A percentile compares a stretch with the other conserved stretches of the same genome.
These are phyloP conservation scores for Tragopan temminckii DNA, from an alignment of 2,797 vertebrate genomes.

Conservation along the genomic window DNA sequence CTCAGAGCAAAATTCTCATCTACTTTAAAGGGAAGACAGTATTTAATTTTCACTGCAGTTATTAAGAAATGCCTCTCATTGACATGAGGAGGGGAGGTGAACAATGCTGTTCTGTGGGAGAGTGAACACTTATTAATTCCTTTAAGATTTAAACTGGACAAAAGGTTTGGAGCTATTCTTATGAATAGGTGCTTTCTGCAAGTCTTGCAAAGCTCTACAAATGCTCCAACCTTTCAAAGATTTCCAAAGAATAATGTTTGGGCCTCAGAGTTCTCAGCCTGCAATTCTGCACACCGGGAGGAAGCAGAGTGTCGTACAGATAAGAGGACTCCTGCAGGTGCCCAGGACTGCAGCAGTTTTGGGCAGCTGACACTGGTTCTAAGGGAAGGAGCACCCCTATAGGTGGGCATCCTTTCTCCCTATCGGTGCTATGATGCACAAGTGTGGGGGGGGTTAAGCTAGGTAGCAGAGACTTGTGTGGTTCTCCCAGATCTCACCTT, in stretches of 20 bases:
- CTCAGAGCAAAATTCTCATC: slow-evolving; percentile 43
- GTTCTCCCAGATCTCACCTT: not conserved
- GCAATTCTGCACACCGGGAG: accelerated
- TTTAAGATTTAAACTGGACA: slow-evolving; percentile 44
- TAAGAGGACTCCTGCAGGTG: not conserved
- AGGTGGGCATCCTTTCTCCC: not conserved
- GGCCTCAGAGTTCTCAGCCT: not conserved
- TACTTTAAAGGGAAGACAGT: slow-evolving; percentile 27
- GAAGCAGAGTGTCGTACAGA: not conserved
- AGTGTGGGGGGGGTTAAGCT: not conserved
- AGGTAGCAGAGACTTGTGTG: not conserved
- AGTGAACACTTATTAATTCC: not conserved
- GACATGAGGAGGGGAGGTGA: not conserved
- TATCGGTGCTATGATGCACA: not conserved
- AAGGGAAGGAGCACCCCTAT: accelerated
- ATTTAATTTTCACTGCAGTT: slow-evolving; percentile 53
- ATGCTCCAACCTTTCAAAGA: not conserved
- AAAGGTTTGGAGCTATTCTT: not conserved
- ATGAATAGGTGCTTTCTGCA: slow-evolving; percentile 35
- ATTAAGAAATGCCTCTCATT: slow-evolving; percentile 36
- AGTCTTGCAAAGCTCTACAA: slow-evolving; percentile 23
- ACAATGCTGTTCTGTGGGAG: not conserved
- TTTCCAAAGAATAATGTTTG: not conserved
- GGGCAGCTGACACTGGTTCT: not conserved
- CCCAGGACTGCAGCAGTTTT: not conserved